These are phyloP conservation scores for Drosophila oshimai DNA, from an alignment of 1,140 invertebrate species.

Conservation along the genomic window DNA sequence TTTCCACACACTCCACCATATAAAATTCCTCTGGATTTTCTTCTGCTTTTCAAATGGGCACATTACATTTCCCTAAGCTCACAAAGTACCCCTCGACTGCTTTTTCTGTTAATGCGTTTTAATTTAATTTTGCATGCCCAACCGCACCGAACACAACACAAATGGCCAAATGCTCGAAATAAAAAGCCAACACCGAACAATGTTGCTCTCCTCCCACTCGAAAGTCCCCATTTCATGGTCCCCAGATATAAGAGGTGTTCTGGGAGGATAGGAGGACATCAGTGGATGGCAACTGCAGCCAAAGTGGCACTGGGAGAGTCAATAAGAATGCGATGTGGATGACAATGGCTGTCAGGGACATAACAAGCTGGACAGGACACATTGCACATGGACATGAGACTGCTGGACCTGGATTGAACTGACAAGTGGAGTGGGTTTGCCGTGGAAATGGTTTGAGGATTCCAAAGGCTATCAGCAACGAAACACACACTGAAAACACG, in stretches of 20 bases:
- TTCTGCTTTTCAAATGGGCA: not conserved
- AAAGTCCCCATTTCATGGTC: not conserved
- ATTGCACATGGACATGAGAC: slow-evolving; percentile 27
- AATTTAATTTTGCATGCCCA: slow-evolving; percentile 77
- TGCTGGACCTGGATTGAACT: slow-evolving; percentile 6
- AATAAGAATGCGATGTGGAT: slow-evolving; percentile 75
- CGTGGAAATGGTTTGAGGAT: not conserved
- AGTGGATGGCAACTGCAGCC: slow-evolving; percentile 31
- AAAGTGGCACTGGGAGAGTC: slow-evolving; percentile 75
- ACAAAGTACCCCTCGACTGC: slow-evolving; percentile 1
- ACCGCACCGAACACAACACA: slow-evolving; percentile 56
- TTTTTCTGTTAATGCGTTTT: slow-evolving; percentile 69
- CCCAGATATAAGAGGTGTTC: slow-evolving; percentile 10
- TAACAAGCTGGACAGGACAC: slow-evolving; percentile 67
- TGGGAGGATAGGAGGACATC: not conserved
- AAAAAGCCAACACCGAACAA: slow-evolving; percentile 63
- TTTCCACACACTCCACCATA: not conserved
- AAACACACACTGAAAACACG: slow-evolving; percentile 10
- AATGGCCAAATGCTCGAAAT: slow-evolving; percentile 58
- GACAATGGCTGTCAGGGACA: slow-evolving; percentile 63
- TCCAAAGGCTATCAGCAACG: slow-evolving; percentile 49
- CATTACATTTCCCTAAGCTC: slow-evolving; percentile 13
- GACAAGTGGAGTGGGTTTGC: not conserved
- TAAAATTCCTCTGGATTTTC: not conserved
- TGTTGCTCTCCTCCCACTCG: slow-evolving; percentile 34